phyloP scores from a whole-genome alignment of 2,113 vertebrate genomes.

The Casuarius casuarius region DNA sequence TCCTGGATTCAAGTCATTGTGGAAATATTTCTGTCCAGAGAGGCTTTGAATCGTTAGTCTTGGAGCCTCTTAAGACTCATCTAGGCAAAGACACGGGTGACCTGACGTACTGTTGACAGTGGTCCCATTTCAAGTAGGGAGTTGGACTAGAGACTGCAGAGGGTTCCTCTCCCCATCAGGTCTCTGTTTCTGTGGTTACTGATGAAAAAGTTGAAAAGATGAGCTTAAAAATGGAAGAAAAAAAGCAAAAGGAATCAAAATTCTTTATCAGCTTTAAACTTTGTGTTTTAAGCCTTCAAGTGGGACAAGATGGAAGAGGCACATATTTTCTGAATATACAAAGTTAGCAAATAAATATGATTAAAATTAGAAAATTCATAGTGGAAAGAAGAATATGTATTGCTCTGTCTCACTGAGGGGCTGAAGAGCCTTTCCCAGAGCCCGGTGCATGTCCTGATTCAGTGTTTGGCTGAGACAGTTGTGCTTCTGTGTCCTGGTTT shows the following conservation, averaged over 20 bases:
- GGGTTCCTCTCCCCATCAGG: neutral
- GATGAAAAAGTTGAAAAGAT: neutral
- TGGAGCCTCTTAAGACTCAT: neutral
- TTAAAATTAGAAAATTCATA: neutral
- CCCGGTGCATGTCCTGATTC: too few relatives aligned
- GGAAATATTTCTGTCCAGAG: neutral
- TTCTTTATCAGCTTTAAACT: neutral
- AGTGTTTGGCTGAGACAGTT: neutral
- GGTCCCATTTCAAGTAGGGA: neutral
- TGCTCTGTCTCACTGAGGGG: neutral
- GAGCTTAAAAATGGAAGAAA: neutral
- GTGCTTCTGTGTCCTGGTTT: neutral
- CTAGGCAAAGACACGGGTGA: neutral
- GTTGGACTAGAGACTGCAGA: neutral
- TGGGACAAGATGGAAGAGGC: neutral
- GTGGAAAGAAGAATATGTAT: neutral
- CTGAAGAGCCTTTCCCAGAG: neutral
- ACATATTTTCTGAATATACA: neutral
- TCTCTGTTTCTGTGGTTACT: neutral
- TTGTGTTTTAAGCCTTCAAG: neutral
- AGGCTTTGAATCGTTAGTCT: neutral
- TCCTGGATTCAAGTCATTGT: neutral
- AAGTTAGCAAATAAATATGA: neutral
- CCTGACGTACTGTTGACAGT: neutral
- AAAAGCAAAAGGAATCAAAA: neutral